Percentiles rank a stretch among this genome's conserved stretches.
These are phyloP conservation scores for Chrysocyon brachyurus DNA, from an alignment of 2,797 vertebrate genomes.

Conservation along the genomic window DNA sequence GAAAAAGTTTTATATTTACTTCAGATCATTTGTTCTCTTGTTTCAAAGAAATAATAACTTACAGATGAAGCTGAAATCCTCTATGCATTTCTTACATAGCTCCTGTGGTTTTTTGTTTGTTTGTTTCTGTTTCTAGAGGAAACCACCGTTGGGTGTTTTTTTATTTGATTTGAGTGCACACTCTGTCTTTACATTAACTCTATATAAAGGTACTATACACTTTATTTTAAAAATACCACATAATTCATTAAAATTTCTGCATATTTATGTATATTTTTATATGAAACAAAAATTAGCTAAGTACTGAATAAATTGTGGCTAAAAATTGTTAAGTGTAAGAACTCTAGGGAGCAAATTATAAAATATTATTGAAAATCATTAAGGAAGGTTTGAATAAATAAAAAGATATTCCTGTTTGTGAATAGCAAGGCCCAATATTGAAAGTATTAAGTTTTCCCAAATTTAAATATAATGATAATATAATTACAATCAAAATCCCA, in stretches of 20 bases:
- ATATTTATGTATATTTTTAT: neutral
- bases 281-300: neutral
- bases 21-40: neutral
- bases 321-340: neutral
- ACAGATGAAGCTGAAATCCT: neutral
- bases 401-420: neutral
- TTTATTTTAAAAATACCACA: neutral
- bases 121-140: neutral
- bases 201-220: neutral
- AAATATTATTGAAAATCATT: conserved; percentile 7
- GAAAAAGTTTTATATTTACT: neutral
- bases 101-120: neutral
- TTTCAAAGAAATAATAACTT: conserved; percentile 23
- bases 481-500: neutral
- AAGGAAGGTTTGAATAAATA: neutral
- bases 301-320: neutral
- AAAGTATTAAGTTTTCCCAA: neutral
- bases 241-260: neutral
- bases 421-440: neutral
- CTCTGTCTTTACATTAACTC: neutral
- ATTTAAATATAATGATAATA: neutral
- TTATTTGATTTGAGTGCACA: neutral
- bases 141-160: neutral
- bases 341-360: neutral
- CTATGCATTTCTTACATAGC: neutral